A percentile compares a stretch with the other conserved stretches of the same genome.
These are phyloP conservation scores for Panulirus ornatus DNA, from an alignment of 1,140 invertebrate genomes.

Conservation along the genomic window DNA sequence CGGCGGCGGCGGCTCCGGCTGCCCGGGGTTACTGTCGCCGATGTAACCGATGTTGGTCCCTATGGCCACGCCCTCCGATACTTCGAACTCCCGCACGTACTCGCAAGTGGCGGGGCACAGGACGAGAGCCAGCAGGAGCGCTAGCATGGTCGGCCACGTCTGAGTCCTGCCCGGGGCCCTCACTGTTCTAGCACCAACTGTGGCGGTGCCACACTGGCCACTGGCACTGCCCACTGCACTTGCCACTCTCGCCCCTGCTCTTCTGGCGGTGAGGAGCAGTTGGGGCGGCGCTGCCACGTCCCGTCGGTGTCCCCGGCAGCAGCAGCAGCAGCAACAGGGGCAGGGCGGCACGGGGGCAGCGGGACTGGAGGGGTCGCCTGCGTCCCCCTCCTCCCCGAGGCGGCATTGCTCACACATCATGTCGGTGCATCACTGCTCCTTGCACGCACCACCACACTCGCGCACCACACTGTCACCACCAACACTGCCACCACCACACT, in stretches of 20 bases:
- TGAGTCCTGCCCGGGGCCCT: slow-evolving; percentile 55
- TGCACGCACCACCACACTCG: slow-evolving; percentile 24
- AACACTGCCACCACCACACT: slow-evolving; percentile 1
- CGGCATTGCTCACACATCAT: slow-evolving; percentile 65
- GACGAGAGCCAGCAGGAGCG: slow-evolving; percentile 29
- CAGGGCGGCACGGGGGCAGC: slow-evolving; percentile 50
- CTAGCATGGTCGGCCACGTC: slow-evolving; percentile 37
- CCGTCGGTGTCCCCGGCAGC: slow-evolving; percentile 52
- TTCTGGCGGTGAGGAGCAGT: slow-evolving; percentile 5
- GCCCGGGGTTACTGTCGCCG: slow-evolving; percentile 82
- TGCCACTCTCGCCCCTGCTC: slow-evolving; percentile 30
- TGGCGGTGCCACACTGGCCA: not conserved
- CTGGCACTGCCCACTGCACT: slow-evolving; percentile 1
- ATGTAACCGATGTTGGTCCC: slow-evolving; percentile 92
- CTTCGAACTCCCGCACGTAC: slow-evolving; percentile 87
- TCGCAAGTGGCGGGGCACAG: slow-evolving; percentile 75
- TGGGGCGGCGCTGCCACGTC: slow-evolving; percentile 27
- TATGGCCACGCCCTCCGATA: slow-evolving; percentile 91
- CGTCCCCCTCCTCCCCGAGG: slow-evolving; percentile 57
- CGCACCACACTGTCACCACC: slow-evolving; percentile 20
- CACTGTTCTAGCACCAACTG: slow-evolving; percentile 30
- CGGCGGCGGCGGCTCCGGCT: slow-evolving; percentile 78
- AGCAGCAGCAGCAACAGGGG: slow-evolving; percentile 39
- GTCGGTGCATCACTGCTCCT: slow-evolving; percentile 51
- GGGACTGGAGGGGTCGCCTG: slow-evolving; percentile 39